These are phyloP conservation scores for Craniophora ligustri DNA, from an alignment of 2,888 invertebrate species.

Conservation along the genomic window DNA sequence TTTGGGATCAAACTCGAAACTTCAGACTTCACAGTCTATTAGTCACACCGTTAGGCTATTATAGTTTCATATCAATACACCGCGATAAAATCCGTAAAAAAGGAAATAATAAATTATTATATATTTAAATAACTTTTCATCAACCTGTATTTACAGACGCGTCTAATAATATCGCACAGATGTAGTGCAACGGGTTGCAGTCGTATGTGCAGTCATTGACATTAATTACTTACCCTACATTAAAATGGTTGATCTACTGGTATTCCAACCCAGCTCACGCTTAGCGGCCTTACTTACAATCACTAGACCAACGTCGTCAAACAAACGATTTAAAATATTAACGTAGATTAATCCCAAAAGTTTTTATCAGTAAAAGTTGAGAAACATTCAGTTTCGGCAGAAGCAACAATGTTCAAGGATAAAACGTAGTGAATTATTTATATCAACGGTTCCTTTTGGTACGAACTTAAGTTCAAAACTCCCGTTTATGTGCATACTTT, in stretches of 20 bases:
- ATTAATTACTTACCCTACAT: slow-evolving; percentile 29
- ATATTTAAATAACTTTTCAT: neutral
- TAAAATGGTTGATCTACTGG: slow-evolving; percentile 2
- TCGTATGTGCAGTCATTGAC: slow-evolving; percentile 20
- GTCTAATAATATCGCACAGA: slow-evolving; percentile 51
- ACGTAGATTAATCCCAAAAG: slow-evolving; percentile 12
- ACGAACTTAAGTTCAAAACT: slow-evolving; percentile 13
- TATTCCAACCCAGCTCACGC: too few species aligned
- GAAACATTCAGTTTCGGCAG: slow-evolving; percentile 7
- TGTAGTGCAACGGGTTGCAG: slow-evolving; percentile 32
- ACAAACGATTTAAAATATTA: slow-evolving; percentile 10
- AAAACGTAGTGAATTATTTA: slow-evolving; percentile 39
- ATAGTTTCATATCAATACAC: too few species aligned
- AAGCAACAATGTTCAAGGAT: slow-evolving; percentile 19
- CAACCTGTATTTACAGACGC: slow-evolving; percentile 29
- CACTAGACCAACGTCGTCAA: neutral
- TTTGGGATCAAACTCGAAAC: too few species aligned
- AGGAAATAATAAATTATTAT: too few species aligned
- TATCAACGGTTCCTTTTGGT: slow-evolving; percentile 31
- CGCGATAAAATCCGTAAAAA: too few species aligned
- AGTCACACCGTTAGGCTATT: too few species aligned
- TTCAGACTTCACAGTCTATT: too few species aligned
- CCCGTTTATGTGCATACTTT: slow-evolving; percentile 9
- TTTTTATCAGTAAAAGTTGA: slow-evolving; percentile 18
- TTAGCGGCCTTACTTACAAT: too few species aligned